phyloP scores from a whole-genome alignment of 2,797 vertebrate genomes.

The Cryptoprocta ferox region DNA sequence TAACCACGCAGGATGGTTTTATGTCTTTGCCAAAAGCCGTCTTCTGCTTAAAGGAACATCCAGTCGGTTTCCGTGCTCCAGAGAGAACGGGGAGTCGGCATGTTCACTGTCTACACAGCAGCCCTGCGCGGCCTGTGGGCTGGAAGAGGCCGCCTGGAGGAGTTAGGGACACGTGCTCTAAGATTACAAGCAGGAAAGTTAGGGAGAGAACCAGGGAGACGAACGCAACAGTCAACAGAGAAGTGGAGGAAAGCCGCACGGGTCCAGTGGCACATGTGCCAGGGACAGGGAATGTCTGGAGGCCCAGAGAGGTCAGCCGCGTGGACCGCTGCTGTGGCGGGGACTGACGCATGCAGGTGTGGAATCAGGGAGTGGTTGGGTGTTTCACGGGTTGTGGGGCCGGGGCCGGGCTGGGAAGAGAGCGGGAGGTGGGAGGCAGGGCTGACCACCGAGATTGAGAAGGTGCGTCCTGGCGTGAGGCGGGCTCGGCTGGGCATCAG shows the following conservation, averaged over 20 bases:
- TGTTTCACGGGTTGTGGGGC: neutral
- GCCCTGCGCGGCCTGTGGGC: fast-evolving
- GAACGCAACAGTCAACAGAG: neutral
- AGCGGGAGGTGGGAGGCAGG: too few relatives aligned
- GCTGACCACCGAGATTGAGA: too few relatives aligned
- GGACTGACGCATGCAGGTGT: neutral
- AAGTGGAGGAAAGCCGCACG: neutral
- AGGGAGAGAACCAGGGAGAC: neutral
- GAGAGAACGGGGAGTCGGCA: neutral
- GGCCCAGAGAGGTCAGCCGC: neutral
- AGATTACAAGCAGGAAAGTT: neutral
- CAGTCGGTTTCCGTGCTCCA: fast-evolving
- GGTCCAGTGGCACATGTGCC: neutral
- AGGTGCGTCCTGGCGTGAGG: too few relatives aligned
- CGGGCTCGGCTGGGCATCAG: neutral
- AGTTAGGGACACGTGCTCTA: neutral
- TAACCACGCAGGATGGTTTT: neutral
- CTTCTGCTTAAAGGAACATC: neutral
- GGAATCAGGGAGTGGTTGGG: too few relatives aligned
- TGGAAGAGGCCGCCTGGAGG: fast-evolving
- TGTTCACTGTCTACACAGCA: neutral
- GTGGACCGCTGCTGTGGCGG: neutral
- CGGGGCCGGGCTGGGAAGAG: too few relatives aligned
- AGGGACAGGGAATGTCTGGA: neutral
- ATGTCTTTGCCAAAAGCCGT: neutral